Percentiles rank a stretch among this genome's conserved stretches.
These are phyloP conservation scores for Prosopocoilus inquinatus DNA, from an alignment of 2,888 invertebrate species.

Conservation along the genomic window DNA sequence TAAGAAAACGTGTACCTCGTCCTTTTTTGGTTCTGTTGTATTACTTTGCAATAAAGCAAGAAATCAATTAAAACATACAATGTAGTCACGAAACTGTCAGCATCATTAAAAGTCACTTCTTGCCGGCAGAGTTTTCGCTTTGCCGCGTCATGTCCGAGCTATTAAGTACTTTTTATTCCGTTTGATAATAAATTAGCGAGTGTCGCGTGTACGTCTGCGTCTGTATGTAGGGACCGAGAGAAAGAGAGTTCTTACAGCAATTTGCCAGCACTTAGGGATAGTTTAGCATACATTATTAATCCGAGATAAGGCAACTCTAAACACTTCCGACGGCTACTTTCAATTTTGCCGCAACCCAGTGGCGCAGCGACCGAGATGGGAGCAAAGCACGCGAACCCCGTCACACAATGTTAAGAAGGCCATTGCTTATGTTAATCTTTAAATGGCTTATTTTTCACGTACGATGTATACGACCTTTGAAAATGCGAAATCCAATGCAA, in stretches of 20 bases:
- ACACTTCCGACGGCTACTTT: slow-evolving; percentile 49
- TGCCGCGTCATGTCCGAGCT: too few relatives aligned
- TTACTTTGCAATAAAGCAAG: too few relatives aligned
- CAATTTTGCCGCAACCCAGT: slow-evolving; percentile 42
- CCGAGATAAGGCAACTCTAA: slow-evolving; percentile 49
- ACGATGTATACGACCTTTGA: background rate
- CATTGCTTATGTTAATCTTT: slow-evolving; percentile 3
- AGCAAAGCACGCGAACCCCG: slow-evolving; percentile 26
- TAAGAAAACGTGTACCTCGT: too few relatives aligned
- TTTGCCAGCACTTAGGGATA: slow-evolving; percentile 52
- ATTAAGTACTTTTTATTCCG: too few relatives aligned
- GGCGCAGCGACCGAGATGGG: slow-evolving; percentile 28
- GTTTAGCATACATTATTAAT: slow-evolving; percentile 52
- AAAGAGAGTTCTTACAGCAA: slow-evolving; percentile 34
- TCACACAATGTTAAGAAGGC: slow-evolving; percentile 3
- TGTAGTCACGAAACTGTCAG: too few relatives aligned
- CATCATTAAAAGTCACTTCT: too few relatives aligned
- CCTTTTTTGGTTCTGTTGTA: too few relatives aligned
- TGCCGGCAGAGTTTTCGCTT: too few relatives aligned
- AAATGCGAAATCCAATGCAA: too few relatives aligned
- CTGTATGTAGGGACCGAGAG: background rate
- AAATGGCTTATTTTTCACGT: slow-evolving; percentile 1
- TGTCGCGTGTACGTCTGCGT: too few relatives aligned
- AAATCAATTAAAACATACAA: too few relatives aligned
- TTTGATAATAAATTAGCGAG: too few relatives aligned